Evolutionary conservation across 2,113 vertebrate genomes (phyloP).

Genomic region (Junco hyemalis): DNA sequence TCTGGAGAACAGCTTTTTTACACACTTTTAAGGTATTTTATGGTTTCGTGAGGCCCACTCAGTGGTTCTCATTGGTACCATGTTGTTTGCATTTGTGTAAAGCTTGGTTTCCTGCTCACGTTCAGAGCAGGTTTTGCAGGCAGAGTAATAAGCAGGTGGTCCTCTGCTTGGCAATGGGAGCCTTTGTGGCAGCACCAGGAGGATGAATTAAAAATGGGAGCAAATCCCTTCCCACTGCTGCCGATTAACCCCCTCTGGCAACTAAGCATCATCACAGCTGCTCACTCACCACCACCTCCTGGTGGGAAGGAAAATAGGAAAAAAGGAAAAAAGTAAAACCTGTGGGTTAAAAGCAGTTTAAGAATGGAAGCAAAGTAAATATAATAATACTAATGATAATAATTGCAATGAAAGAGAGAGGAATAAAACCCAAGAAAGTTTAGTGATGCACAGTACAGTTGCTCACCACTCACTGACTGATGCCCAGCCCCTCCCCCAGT

Average conservation of each 20-base stretch:
- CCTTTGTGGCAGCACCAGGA: fast-evolving
- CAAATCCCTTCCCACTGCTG: neutral
- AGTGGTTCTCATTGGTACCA: neutral
- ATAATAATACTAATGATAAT: neutral
- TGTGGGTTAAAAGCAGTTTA: neutral
- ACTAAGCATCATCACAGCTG: neutral
- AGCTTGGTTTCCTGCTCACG: neutral
- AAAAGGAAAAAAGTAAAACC: neutral
- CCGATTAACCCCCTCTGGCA: neutral
- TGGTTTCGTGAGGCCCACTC: neutral
- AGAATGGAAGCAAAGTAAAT: neutral
- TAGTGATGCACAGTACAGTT: neutral
- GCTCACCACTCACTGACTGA: neutral
- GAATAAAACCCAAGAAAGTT: neutral
- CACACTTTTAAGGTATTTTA: neutral
- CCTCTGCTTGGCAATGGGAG: neutral
- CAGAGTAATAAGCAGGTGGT: neutral
- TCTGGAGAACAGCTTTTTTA: neutral
- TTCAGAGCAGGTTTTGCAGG: neutral
- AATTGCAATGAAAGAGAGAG: neutral
- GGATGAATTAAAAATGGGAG: neutral
- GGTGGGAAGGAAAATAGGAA: neutral
- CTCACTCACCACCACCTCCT: neutral
- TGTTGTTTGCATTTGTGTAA: neutral
- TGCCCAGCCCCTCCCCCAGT: neutral